phyloP scores from a whole-genome alignment of 2,888 invertebrate genomes.

The Dasypogon diadema region DNA sequence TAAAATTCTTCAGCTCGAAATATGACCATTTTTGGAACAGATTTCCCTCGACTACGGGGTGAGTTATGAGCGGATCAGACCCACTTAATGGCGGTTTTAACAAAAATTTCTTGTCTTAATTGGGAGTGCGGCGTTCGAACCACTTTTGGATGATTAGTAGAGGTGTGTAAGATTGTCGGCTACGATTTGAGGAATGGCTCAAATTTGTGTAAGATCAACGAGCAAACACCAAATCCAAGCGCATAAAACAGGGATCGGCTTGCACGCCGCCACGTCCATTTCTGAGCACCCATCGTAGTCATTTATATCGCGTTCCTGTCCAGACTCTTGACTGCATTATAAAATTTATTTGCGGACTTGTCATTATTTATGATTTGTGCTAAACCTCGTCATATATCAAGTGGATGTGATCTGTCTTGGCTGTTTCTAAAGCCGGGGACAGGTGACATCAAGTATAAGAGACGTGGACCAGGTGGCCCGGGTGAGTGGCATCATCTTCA shows the following conservation, averaged over 20 bases:
- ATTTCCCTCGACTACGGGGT: not conserved
- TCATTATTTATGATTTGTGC: slow-evolving; percentile 67
- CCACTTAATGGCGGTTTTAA: not conserved
- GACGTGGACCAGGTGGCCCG: no score
- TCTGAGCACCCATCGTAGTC: slow-evolving; percentile 20
- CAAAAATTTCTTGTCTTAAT: slow-evolving; percentile 20
- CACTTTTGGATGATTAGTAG: no score
- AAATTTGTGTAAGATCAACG: not conserved
- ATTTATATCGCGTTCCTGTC: slow-evolving; percentile 26
- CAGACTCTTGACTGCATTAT: slow-evolving; percentile 20
- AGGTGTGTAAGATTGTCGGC: no score
- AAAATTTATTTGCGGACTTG: slow-evolving; percentile 67
- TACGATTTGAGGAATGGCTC: no score
- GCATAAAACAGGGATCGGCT: not conserved
- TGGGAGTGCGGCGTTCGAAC: not conserved
- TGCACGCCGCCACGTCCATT: not conserved
- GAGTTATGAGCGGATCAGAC: not conserved
- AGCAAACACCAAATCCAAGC: not conserved
- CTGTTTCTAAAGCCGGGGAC: no score
- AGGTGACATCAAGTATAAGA: no score
- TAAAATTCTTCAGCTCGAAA: not conserved
- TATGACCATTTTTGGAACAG: not conserved
- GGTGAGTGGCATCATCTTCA: no score
- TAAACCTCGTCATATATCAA: slow-evolving; percentile 65
- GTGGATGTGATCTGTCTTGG: slow-evolving; percentile 17